Base-by-base conservation (phyloP, 1,140 invertebrate species). In the Schmidtea mediterranea region DNA sequence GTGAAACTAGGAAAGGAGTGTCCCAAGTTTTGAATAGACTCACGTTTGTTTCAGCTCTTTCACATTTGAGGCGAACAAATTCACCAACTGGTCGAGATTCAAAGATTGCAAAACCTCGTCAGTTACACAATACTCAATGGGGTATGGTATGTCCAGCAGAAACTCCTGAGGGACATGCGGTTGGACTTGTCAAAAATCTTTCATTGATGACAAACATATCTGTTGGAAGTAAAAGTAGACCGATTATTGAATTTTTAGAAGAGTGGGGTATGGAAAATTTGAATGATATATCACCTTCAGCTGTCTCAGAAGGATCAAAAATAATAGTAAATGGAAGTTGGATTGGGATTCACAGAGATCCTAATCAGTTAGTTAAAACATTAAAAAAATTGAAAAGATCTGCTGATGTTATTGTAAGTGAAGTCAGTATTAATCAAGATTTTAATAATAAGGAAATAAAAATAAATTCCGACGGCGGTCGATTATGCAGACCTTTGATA, bases 191-290 rank as follows among this genome's bases (percentile, higher is more conserved):
- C 18, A 97, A 97, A 64, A 97, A 97, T 69, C 68, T 97, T 9
- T 89, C 90, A 0, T 68, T 97, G 2, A 97, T 97, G 90, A 83
- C 90, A 15, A 97, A 97, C 58, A 97, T 97, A 55, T 94, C 86
- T 56, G 90, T 97, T 19, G 90, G 90, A 49, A 92, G 83, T 38
- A 82, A 94, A 62, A 41, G 19, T 41, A n/a, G n/a, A n/a, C n/a
- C n/a, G n/a, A n/a, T n/a, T n/a, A n/a, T n/a, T n/a, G n/a, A n/a
- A n/a, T n/a, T 41, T 41, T 18, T 41, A 9, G 39, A 46, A 38
- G 45, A 97, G 63, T 97, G 90, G 90, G 89, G 82, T 49, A 97
- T 97, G 90, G 90, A 97, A 69, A 97, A 95, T 66, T 70, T 97
- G 41, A 89, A 95, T 70, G 87, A 94, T 73, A 90, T 90, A 56